Base-by-base conservation (phyloP, 2,113 vertebrate genomes). In the Oryzias javanicus region DNA sequence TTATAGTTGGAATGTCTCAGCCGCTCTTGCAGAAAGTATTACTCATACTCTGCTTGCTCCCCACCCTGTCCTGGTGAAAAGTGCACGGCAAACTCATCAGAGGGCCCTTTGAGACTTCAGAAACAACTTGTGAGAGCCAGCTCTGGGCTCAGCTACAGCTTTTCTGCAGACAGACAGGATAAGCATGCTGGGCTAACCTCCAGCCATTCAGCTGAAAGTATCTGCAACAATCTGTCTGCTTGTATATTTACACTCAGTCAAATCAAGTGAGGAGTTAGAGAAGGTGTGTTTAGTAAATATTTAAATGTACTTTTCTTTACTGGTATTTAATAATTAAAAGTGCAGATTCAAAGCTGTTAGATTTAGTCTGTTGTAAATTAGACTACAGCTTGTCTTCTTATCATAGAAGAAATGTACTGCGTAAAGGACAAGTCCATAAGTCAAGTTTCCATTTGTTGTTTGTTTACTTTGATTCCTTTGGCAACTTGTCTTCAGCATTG, bases 1-100 rank as follows among this genome's bases (percentile, higher is more conserved):
- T 14, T 55, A 52, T 42, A 53, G 15, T 22, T 4, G 3, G 52
- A 56, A 17, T 19, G n/a, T 56, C 42, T 49, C 49, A 64, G 67
- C 60, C 14, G 64, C 52, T 66, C 25, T 44, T 29, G 59, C 42
- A 50, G 64, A 25, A 62, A 42, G 57, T 62, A 62, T 73, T 52
- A 51, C 25, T 57, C 54, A 68, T n/a, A 6, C 14, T 49, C 1
- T 19, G 58, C 25, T 64, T 19, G 58, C 25, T 64, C 64, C 56
- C 60, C 79, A 52, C 62, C 80, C 57, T 42, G 25, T 14, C 14
- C 58, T 45, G 24, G 10, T 49, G 44, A 54, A 45, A 25, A 42
- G 49, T 54, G 62, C 12, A 17, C 29, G 48, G 56, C 62, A 35
- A 51, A 54, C 25, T 50, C 54, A 72, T 35, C 45, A 66, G 17